These are phyloP conservation scores for Syngnathus typhle DNA, from an alignment of 2,113 vertebrate genomes.

Conservation along the genomic window DNA sequence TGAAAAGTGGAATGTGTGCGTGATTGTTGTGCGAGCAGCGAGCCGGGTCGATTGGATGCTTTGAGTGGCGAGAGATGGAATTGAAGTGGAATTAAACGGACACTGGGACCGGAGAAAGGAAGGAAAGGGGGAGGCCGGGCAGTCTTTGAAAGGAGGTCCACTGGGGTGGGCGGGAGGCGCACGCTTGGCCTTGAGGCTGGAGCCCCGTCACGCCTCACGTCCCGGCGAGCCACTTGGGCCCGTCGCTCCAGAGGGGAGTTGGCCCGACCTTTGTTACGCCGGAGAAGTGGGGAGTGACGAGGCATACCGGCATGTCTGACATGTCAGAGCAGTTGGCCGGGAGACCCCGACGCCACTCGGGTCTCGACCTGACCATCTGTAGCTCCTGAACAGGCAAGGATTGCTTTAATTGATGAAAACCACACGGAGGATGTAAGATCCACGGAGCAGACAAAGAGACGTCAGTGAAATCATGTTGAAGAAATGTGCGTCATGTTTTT, in stretches of 20 bases:
- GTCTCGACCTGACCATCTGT: constrained; percentile 59
- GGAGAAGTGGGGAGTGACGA: constrained; percentile 59
- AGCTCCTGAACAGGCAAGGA: constrained; percentile 33
- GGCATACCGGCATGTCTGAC: constrained; percentile 65
- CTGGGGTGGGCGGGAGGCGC: constrained; percentile 22
- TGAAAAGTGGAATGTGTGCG: constrained; percentile 29
- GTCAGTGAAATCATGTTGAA: constrained; percentile 40
- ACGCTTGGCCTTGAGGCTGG: constrained; percentile 59
- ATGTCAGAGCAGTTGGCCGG: constrained; percentile 63
- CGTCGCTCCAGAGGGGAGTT: constrained; percentile 50
- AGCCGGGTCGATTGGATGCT: constrained; percentile 47
- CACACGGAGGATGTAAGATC: constrained; percentile 35
- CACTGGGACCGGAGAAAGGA: constrained; percentile 31
- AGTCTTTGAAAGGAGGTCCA: constrained; percentile 44
- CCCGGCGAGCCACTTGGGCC: constrained; percentile 54
- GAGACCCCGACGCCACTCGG: constrained; percentile 47
- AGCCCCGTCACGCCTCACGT: constrained; percentile 60
- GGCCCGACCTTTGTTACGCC: constrained; percentile 56
- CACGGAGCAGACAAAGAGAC: constrained; percentile 43
- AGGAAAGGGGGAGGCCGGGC: constrained; percentile 19
- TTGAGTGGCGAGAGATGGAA: constrained; percentile 55
- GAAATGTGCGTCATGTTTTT: constrained; percentile 41
- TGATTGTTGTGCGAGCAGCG: constrained; percentile 24
- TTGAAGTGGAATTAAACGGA: constrained; percentile 64
- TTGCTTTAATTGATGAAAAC: constrained; percentile 51